Evolutionary conservation across 2,888 invertebrate species (phyloP).

Genomic region (Yponomeuta cagnagella): DNA sequence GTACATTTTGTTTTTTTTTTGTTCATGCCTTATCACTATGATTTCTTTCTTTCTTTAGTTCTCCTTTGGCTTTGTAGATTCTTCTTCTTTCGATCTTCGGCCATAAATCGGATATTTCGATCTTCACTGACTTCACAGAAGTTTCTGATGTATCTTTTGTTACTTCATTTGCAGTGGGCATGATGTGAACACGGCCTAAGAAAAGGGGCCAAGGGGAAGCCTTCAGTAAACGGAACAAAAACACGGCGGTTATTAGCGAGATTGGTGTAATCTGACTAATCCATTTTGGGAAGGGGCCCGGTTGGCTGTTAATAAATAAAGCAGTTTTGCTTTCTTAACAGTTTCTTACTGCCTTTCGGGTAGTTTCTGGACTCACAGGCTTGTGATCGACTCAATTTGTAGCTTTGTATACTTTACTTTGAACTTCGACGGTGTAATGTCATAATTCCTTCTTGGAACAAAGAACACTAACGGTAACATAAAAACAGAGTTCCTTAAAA

Average conservation of each 20-base stretch:
- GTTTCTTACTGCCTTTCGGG: slow-evolving; percentile 40
- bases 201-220: slow-evolving; percentile 65
- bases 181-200: slow-evolving; percentile 26
- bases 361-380: neutral
- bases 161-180: slow-evolving; percentile 22
- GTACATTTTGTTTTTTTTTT: too few species aligned
- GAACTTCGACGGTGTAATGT: too few species aligned
- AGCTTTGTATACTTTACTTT: too few species aligned
- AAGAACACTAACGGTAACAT: too few species aligned
- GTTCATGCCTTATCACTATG: too few species aligned
- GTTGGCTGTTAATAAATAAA: slow-evolving; percentile 58
- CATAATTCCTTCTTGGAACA: too few species aligned
- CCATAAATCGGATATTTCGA: too few species aligned
- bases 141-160: neutral
- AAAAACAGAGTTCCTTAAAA: too few species aligned
- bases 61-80: too few species aligned
- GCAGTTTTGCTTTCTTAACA: slow-evolving; percentile 42
- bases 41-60: too few species aligned
- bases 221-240: slow-evolving; percentile 72
- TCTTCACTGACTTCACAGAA: neutral
- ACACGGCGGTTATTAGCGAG: slow-evolving; percentile 73
- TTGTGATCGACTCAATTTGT: neutral
- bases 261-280: slow-evolving; percentile 76
- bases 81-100: too few species aligned
- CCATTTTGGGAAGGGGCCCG: slow-evolving; percentile 65